Evolutionary conservation across 2,113 vertebrate genomes (phyloP), one percentile per base, ranked within the genome.

Genomic region (Cavia porcellus): DNA sequence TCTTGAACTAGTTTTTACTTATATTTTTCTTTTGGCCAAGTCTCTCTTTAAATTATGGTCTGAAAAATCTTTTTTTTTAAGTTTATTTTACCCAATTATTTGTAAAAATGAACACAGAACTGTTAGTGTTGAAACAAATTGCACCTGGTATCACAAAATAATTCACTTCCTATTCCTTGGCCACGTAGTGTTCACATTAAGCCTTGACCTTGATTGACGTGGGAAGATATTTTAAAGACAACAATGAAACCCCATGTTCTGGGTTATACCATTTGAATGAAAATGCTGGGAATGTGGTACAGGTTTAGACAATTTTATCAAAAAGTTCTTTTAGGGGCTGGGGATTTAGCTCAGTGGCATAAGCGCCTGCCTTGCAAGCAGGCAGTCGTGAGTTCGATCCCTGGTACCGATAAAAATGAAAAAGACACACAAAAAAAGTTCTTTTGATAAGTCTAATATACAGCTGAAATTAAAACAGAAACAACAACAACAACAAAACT

Each of bases 41-140:
- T 85, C 22, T 8, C 19, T 79, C 89, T 86, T 77, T 55, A 96
- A 59, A 92, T 35, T 91, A 83, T 38, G 85, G 5, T 80, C 7
- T 89, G 50, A 70, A 95, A 95, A 96, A 30, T 86, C 22, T 55
- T 19, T 89, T 86, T 74, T 70, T 20, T 7, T 45, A 42, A 45
- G 12, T 25, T 75, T 25, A 74, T n/a, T 28, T 91, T 94, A 52
- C 64, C 64, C 3, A 77, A 62, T 86, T 86, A 89, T 32, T 93
- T 4, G 77, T 72, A 83, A 25, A 91, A 96, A 91, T 35, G 28
- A 89, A 70, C 32, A 85, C 3, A 59, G 7, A 87, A 28, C 74
- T 66, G 30, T 94, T 94, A 92, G 66, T 22, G 74, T 45, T 57
- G 89, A n/a, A 83, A 91, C 52, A 64, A 95, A 24, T 35, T 84